Percentiles rank a stretch among this genome's conserved stretches.
Evolutionary conservation across 2,797 vertebrate genomes (phyloP).

Genomic region (Eupleurogrammus muticus): DNA sequence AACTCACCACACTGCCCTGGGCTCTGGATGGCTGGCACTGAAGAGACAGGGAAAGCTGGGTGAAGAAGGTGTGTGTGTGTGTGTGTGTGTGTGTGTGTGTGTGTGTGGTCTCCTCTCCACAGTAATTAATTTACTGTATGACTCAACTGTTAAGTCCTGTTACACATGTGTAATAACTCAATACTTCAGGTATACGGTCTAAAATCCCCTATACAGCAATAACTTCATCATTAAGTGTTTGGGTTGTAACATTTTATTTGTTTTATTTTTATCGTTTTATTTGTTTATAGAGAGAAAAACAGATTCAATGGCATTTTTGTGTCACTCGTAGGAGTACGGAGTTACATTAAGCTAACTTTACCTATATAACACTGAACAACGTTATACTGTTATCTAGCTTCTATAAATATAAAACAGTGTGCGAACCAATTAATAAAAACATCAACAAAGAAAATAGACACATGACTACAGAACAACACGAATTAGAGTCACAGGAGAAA

Average conservation of each 20-base stretch:
- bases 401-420: slow-evolving; percentile 1
- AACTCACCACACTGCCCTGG: slow-evolving; percentile 57
- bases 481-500: background rate
- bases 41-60: slow-evolving; percentile 23
- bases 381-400: background rate
- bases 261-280: background rate
- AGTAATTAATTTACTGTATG: background rate
- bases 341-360: background rate
- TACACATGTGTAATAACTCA: background rate
- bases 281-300: background rate
- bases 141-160: background rate
- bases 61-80: background rate
- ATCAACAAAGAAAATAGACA: background rate
- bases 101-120: background rate
- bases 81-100: background rate
- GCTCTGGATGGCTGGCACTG: slow-evolving; percentile 49
- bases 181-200: background rate
- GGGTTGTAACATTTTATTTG: too few species aligned
- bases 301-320: background rate
- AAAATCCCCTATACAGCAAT: background rate
- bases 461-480: background rate
- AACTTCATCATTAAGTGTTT: too few species aligned
- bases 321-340: background rate
- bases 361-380: background rate
- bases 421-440: background rate